These are phyloP conservation scores for Mythimna pallens DNA, from an alignment of 2,888 invertebrate species.

Conservation along the genomic window DNA sequence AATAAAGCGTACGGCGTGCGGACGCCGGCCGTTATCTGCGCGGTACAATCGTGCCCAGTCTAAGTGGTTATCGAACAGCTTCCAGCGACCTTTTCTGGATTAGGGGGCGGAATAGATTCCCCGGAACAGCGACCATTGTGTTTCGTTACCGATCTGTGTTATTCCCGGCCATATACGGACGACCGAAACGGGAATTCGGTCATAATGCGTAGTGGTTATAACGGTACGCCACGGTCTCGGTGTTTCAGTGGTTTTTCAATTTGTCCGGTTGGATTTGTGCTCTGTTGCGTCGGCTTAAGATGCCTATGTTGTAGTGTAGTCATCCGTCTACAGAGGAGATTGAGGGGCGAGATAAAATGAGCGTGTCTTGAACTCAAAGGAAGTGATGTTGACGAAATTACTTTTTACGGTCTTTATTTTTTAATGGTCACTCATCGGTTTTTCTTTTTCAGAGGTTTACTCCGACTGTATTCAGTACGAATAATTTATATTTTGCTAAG, in stretches of 20 bases:
- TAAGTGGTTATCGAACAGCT: constrained; percentile 87
- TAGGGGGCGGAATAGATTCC: constrained; percentile 81
- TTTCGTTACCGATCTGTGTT: constrained; percentile 81
- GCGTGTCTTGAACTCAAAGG: constrained; percentile 20
- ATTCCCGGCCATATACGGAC: constrained; percentile 66
- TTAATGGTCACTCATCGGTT: not conserved
- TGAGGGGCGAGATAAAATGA: constrained; percentile 37
- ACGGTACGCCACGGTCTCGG: constrained; percentile 60
- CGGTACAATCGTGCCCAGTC: constrained; percentile 78
- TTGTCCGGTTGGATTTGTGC: constrained; percentile 69
- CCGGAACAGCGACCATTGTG: constrained; percentile 78
- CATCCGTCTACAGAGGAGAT: constrained; percentile 27
- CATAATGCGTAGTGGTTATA: constrained; percentile 67
- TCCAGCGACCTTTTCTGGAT: constrained; percentile 86
- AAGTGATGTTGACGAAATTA: constrained; percentile 1
- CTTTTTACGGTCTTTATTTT: constrained; percentile 11
- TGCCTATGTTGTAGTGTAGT: constrained; percentile 39
- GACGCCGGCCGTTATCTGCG: constrained; percentile 76
- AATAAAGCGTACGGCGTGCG: constrained; percentile 58
- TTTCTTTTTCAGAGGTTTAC: not conserved
- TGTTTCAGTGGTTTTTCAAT: constrained; percentile 73
- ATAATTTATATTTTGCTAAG: no score
- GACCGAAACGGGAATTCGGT: constrained; percentile 65
- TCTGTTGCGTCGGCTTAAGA: constrained; percentile 60
- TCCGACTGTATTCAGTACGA: not conserved